These are phyloP conservation scores for Staurois parvus DNA, from an alignment of 2,797 vertebrate genomes.

Conservation along the genomic window DNA sequence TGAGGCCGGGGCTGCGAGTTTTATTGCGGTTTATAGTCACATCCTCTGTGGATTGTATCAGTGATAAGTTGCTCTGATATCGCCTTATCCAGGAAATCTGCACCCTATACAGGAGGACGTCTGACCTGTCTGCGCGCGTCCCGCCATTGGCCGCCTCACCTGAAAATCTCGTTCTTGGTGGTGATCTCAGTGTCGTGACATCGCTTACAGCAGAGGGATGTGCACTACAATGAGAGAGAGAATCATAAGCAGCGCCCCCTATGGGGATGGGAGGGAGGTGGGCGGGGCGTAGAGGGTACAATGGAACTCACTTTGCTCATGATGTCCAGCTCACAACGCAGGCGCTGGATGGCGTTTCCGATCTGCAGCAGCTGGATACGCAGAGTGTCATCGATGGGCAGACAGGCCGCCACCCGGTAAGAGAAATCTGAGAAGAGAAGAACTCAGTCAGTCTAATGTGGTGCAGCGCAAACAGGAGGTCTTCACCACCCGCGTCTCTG, in stretches of 20 bases:
- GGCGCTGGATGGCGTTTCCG: slow-evolving; percentile 94
- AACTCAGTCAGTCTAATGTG: too few relatives aligned
- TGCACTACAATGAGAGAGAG: slow-evolving; percentile 81
- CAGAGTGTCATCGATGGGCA: slow-evolving; percentile 93
- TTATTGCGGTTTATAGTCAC: too few relatives aligned
- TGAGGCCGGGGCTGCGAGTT: too few relatives aligned
- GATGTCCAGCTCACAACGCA: slow-evolving; percentile 96
- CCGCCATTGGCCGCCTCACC: too few relatives aligned
- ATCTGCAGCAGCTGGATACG: slow-evolving; percentile 94
- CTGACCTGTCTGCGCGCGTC: too few relatives aligned
- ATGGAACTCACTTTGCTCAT: slow-evolving; percentile 90
- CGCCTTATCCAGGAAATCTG: too few relatives aligned
- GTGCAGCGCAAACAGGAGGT: too few relatives aligned
- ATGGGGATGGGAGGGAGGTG: background rate
- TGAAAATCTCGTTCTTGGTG: slow-evolving; percentile 98
- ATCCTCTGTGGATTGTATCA: too few relatives aligned
- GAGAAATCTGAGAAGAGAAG: slow-evolving; percentile 86
- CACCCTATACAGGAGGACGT: too few relatives aligned
- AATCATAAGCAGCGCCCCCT: slow-evolving; percentile 11
- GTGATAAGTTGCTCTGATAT: too few relatives aligned
- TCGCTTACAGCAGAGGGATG: slow-evolving; percentile 95
- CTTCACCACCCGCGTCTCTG: too few relatives aligned
- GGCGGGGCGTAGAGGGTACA: fast-evolving
- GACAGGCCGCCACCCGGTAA: slow-evolving; percentile 95
- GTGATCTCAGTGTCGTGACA: slow-evolving; percentile 98